phyloP scores from a whole-genome alignment of 2,888 invertebrate genomes.

The Cephus nigrinus region DNA sequence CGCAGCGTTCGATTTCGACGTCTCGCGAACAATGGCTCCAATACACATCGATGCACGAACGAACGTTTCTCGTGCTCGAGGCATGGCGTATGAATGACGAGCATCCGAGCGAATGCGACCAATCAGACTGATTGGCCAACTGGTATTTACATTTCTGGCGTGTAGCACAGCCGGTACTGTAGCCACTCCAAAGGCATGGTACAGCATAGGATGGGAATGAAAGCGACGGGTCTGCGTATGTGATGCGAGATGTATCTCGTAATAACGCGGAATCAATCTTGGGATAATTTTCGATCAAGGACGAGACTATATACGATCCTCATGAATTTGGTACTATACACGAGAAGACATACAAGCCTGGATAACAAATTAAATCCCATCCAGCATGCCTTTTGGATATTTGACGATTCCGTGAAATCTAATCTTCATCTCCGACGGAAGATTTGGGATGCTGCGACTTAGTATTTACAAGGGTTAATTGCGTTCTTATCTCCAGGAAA shows the following conservation, averaged over 20 bases:
- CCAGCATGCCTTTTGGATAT: no score
- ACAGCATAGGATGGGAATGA: neutral
- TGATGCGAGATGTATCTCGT: neutral
- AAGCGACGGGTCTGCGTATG: neutral
- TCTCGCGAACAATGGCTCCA: conserved; percentile 2
- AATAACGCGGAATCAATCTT: conserved; percentile 3
- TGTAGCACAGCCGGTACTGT: conserved; percentile 6
- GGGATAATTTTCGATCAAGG: neutral
- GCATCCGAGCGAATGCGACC: conserved; percentile 62
- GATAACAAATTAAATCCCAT: neutral
- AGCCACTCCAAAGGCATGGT: neutral
- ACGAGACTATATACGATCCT: no score
- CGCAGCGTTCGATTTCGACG: conserved; percentile 4
- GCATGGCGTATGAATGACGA: conserved; percentile 51
- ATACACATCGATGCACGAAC: neutral
- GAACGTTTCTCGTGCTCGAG: neutral
- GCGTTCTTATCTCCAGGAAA: conserved; percentile 31
- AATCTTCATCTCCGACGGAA: neutral
- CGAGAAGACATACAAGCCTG: neutral
- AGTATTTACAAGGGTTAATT: conserved; percentile 25
- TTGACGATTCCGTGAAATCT: neutral
- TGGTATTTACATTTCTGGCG: conserved; percentile 62
- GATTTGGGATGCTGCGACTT: neutral
- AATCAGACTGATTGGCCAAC: conserved; percentile 65
- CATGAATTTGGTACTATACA: neutral